phyloP scores from a whole-genome alignment of 1,140 invertebrate species.

The Ceratosolen solmsi region DNA sequence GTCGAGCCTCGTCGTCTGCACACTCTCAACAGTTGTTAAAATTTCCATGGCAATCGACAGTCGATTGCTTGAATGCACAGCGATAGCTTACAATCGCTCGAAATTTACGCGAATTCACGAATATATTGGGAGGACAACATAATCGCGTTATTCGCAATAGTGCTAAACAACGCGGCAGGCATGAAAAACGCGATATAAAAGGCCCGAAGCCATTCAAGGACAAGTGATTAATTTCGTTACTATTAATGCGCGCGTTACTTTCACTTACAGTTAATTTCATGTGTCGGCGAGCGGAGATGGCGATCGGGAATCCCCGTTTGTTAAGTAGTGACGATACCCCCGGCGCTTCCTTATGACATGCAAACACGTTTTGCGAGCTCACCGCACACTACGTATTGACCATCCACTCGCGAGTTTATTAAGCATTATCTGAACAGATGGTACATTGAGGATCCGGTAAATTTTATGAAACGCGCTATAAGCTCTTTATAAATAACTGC shows the following conservation, averaged over 20 bases:
- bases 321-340: slow-evolving; percentile 11
- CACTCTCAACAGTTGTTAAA: background rate
- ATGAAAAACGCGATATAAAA: background rate
- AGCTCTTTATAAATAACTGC: slow-evolving; percentile 23
- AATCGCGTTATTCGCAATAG: background rate
- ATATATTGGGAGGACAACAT: background rate
- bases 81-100: background rate
- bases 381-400: background rate
- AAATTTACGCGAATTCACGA: background rate
- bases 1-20: background rate
- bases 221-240: background rate
- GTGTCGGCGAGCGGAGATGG: background rate
- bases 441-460: slow-evolving; percentile 6
- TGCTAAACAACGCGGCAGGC: background rate
- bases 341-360: slow-evolving; percentile 15
- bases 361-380: background rate
- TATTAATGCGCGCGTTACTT: background rate
- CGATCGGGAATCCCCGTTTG: slow-evolving; percentile 5
- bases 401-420: slow-evolving; percentile 18
- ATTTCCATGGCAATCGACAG: slow-evolving; percentile 17
- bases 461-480: slow-evolving; percentile 9
- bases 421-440: slow-evolving; percentile 21
- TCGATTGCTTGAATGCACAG: background rate
- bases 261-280: slow-evolving; percentile 23
- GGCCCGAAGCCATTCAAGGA: background rate